Evolutionary conservation across 1,140 invertebrate species (phyloP).

Genomic region (Trichonephila clavipes): DNA sequence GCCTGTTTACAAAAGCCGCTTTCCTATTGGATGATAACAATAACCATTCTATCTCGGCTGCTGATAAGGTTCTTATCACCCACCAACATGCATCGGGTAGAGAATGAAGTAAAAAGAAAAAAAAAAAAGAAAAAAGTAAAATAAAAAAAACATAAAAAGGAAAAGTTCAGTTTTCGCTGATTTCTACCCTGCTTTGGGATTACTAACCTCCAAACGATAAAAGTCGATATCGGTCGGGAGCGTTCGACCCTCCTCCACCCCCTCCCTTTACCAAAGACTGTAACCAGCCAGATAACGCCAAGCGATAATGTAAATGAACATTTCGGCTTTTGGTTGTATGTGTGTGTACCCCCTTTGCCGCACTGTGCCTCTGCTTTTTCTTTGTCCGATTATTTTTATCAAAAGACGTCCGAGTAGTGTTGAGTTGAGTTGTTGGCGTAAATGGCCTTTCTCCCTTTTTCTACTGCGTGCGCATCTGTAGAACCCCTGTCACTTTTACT

Average conservation of each 20-base stretch:
- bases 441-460: background rate
- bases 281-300: conserved; percentile 64
- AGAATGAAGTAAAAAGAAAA: conserved; percentile 58
- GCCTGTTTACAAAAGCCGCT: conserved; percentile 73
- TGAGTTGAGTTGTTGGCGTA: conserved; percentile 54
- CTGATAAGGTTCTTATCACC: conserved; percentile 69
- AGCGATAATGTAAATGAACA: conserved; percentile 76
- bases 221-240: conserved; percentile 63
- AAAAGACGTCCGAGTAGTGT: conserved; percentile 61
- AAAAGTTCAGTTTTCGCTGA: conserved; percentile 55
- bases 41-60: conserved; percentile 74
- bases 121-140: conserved; percentile 26
- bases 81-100: conserved; percentile 68
- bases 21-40: conserved; percentile 75
- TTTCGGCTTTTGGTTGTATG: conserved; percentile 49
- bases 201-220: conserved; percentile 72
- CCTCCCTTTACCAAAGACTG: conserved; percentile 45
- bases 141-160: conserved; percentile 4
- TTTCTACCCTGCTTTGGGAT: conserved; percentile 68
- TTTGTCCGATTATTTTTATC: conserved; percentile 51
- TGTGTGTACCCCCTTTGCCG: conserved; percentile 25
- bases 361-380: conserved; percentile 32
- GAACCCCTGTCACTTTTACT: conserved; percentile 38
- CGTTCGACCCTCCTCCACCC: background rate
- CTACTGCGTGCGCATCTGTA: background rate